phyloP scores from a whole-genome alignment of 1,140 invertebrate species.

The Calephelis virginiensis region DNA sequence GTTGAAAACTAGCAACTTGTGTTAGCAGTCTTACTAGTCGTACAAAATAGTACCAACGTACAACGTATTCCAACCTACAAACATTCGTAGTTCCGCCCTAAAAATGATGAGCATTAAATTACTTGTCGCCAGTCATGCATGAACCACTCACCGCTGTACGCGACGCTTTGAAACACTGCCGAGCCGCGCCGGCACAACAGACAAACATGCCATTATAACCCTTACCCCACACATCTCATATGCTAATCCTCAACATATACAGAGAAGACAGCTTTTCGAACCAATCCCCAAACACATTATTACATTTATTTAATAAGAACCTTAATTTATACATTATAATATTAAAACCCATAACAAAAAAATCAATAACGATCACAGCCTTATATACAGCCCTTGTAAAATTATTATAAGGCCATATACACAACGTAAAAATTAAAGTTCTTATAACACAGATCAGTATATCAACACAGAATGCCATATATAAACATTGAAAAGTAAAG shows the following conservation, averaged over 20 bases:
- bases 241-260: conserved; percentile 8
- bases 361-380: too few relatives aligned
- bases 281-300: conserved; percentile 21
- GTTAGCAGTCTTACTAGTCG: too few relatives aligned
- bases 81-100: conserved; percentile 19
- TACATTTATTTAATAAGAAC: conserved; percentile 5
- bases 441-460: background rate
- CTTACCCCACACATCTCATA: conserved; percentile 31
- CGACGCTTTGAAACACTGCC: conserved; percentile 95
- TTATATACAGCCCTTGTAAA: background rate
- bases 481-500: too few relatives aligned
- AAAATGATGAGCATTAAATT: conserved; percentile 9
- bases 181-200: conserved; percentile 73
- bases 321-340: background rate
- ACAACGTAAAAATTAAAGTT: background rate
- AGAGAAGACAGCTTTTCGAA: conserved; percentile 27
- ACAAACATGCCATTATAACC: conserved; percentile 75
- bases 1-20: too few relatives aligned
- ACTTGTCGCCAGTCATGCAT: conserved; percentile 21
- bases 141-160: conserved; percentile 92
- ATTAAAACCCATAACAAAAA: too few relatives aligned
- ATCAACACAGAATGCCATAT: background rate
- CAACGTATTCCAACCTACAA: background rate
- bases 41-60: background rate
- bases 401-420: background rate